Evolutionary conservation across 2,113 vertebrate genomes (phyloP).

Genomic region (Cynocephalus volans): DNA sequence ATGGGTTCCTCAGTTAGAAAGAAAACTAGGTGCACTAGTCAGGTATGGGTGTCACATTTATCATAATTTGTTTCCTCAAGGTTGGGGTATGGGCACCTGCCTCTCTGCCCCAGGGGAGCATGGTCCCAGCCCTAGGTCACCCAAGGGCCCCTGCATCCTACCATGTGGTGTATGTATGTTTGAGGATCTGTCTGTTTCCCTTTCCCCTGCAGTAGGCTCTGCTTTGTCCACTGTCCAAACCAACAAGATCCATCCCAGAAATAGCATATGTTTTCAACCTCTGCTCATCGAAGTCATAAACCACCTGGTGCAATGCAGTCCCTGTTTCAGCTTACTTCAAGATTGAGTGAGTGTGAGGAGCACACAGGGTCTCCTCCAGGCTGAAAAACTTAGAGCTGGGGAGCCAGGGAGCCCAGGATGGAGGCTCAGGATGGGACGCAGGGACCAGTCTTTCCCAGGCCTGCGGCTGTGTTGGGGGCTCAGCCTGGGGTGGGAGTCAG

Average conservation of each 20-base stretch:
- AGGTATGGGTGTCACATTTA: background rate
- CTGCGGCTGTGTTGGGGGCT: background rate
- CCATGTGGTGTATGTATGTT: background rate
- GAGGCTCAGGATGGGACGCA: background rate
- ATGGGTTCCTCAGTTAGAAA: background rate
- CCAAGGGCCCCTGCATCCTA: background rate
- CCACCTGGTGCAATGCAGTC: background rate
- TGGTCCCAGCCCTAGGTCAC: background rate
- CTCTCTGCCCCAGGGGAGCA: background rate
- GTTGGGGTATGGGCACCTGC: background rate
- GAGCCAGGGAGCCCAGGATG: background rate
- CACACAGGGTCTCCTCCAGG: background rate
- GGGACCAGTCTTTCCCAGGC: background rate
- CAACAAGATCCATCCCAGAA: constrained; percentile 14
- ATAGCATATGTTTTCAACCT: background rate
- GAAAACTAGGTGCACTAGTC: background rate
- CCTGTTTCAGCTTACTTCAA: background rate
- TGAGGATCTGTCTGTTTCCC: background rate
- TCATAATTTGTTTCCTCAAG: background rate
- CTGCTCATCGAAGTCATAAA: constrained; percentile 34
- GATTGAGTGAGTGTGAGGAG: background rate
- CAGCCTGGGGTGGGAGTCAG: background rate
- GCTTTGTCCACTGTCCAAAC: constrained; percentile 20
- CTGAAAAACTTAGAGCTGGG: background rate
- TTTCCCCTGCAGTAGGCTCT: constrained; percentile 24